phyloP scores from a whole-genome alignment of 2,888 invertebrate species.

The Dasysyrphus albostriatus region DNA sequence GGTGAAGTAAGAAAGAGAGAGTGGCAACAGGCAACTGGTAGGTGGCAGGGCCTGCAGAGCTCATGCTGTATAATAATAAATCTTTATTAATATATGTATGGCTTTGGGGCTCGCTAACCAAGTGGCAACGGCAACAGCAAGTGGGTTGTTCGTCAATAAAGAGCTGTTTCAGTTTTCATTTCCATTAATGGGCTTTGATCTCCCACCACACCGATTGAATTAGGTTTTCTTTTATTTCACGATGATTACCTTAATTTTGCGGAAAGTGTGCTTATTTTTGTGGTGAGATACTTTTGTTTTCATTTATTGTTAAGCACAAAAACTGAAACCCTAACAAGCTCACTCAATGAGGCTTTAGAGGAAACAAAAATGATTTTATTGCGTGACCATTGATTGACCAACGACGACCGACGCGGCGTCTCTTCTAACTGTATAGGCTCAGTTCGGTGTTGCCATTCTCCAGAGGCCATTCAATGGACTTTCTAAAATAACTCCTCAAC shows the following conservation, averaged over 20 bases:
- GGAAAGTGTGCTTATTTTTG: constrained; percentile 2
- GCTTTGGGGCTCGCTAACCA: background rate
- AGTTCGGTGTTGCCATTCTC: constrained; percentile 52
- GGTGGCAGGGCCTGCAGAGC: background rate
- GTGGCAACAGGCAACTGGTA: no score
- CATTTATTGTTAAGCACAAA: constrained; percentile 13
- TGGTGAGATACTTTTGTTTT: constrained; percentile 2
- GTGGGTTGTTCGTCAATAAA: constrained; percentile 28
- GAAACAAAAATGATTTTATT: constrained; percentile 39
- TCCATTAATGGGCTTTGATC: constrained; percentile 9
- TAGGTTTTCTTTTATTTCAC: constrained; percentile 24
- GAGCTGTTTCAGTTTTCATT: constrained; percentile 15
- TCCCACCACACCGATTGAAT: background rate
- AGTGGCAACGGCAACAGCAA: constrained; percentile 14
- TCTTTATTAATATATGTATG: background rate
- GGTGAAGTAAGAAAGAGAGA: constrained; percentile 13
- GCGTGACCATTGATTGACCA: constrained; percentile 36
- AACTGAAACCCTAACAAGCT: background rate
- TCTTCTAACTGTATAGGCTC: background rate
- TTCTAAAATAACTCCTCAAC: constrained; percentile 73
- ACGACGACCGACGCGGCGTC: background rate
- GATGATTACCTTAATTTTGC: constrained; percentile 38
- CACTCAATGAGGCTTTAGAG: constrained; percentile 11
- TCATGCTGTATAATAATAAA: background rate
- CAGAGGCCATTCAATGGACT: constrained; percentile 56